Evolutionary conservation across 2,113 vertebrate genomes (phyloP).

Genomic region (human): GRCh38 chr1:213505501-213506000

Average conservation of each 20-base stretch:
- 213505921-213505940: background rate
- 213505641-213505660: background rate
- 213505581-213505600: background rate
- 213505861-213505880: background rate
- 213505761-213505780: background rate
- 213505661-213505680: too few species aligned
- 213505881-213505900: background rate
- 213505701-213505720: background rate
- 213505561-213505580: background rate
- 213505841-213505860: background rate
- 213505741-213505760: background rate
- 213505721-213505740: background rate
- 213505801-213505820: background rate
- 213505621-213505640: accelerated
- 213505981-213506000: background rate
- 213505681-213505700: background rate
- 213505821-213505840: background rate
- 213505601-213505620: background rate
- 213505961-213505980: background rate
- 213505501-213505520: background rate
- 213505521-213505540: background rate
- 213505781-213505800: background rate
- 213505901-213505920: background rate
- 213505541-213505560: background rate
- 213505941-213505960: background rate